These are phyloP conservation scores for Tenthredo scrophulariae DNA, from an alignment of 2,888 invertebrate genomes.

Conservation along the genomic window DNA sequence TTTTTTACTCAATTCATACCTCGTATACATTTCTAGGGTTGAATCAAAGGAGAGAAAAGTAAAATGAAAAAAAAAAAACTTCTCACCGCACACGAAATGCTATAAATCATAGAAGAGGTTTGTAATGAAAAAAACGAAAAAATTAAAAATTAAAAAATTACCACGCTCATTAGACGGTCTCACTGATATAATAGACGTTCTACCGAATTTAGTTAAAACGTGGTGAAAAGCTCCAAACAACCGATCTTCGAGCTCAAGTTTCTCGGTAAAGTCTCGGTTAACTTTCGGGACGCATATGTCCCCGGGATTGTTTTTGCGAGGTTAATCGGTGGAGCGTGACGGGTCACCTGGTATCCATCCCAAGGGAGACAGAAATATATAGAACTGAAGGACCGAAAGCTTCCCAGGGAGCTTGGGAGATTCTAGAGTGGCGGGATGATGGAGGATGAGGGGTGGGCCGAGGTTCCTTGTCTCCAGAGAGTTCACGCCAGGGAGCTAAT, in stretches of 20 bases:
- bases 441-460: constrained; percentile 38
- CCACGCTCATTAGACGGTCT: neutral
- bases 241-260: constrained; percentile 15
- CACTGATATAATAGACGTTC: neutral
- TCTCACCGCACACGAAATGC: neutral
- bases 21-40: neutral
- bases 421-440: constrained; percentile 33
- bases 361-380: constrained; percentile 37
- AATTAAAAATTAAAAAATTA: neutral
- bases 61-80: neutral
- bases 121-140: neutral
- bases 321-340: constrained; percentile 53
- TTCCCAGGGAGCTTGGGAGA: constrained; percentile 31
- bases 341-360: constrained; percentile 55
- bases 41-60: neutral
- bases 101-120: neutral
- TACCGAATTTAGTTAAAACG: neutral
- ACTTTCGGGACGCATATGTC: constrained; percentile 51
- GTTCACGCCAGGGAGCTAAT: constrained; percentile 47
- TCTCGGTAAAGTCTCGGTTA: constrained; percentile 11
- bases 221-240: neutral
- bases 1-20: constrained; percentile 12
- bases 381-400: constrained; percentile 40
- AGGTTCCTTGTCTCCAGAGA: constrained; percentile 44
- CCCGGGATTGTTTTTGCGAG: constrained; percentile 53